phyloP scores from a whole-genome alignment of 2,888 invertebrate genomes.

The Petrophora chlorosata region DNA sequence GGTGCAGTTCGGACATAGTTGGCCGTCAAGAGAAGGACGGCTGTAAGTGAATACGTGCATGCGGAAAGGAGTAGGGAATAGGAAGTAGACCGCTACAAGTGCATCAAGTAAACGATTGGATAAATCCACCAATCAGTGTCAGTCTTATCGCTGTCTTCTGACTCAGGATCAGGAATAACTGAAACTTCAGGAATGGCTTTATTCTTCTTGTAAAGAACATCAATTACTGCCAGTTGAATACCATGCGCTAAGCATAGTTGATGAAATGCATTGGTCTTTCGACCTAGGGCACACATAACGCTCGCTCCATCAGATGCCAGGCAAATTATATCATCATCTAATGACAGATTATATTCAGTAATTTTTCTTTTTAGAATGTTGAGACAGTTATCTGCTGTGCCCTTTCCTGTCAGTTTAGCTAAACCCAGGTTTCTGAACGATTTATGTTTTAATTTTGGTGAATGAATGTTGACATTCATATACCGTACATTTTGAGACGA shows the following conservation, averaged over 20 bases:
- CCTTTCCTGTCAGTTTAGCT: neutral
- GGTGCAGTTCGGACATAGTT: no score
- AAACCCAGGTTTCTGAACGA: neutral
- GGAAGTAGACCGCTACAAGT: no score
- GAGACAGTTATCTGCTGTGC: neutral
- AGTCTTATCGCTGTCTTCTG: neutral
- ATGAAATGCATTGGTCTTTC: neutral
- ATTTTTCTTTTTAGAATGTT: neutral
- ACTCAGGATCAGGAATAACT: no score
- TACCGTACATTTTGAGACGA: neutral
- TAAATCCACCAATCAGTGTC: no score
- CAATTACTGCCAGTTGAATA: neutral
- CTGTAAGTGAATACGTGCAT: no score
- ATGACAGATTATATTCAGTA: neutral
- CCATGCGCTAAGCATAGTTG: neutral
- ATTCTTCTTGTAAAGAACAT: neutral
- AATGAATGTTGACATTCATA: neutral
- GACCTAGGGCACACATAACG: neutral
- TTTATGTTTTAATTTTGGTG: neutral
- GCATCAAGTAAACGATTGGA: no score
- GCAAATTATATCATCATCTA: neutral
- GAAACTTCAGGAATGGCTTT: no score
- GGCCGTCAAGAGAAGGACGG: no score
- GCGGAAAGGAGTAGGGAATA: no score
- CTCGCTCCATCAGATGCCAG: neutral